Evolutionary conservation across 2,113 vertebrate genomes (phyloP).

Genomic region (Pelecanus crispus): DNA sequence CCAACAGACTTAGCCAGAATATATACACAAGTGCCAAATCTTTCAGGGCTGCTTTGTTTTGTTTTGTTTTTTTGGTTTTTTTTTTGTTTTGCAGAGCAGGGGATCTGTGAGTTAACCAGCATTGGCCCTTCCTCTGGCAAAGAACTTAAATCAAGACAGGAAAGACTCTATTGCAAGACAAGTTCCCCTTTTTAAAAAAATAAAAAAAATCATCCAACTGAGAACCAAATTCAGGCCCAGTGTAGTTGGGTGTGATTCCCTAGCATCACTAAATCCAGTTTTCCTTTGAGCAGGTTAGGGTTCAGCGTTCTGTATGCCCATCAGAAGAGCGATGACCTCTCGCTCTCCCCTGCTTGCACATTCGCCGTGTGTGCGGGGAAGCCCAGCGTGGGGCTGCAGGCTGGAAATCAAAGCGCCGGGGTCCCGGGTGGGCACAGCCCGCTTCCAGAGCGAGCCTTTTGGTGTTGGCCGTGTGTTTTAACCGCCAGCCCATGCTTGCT

Average conservation of each 20-base stretch:
- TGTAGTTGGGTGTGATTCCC: background rate
- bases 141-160: background rate
- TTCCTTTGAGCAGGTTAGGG: background rate
- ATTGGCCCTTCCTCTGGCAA: background rate
- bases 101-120: background rate
- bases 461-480: background rate
- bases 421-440: too few species aligned
- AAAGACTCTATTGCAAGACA: background rate
- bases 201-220: background rate
- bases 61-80: too few species aligned
- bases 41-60: background rate
- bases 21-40: background rate
- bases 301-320: background rate
- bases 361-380: fast-evolving
- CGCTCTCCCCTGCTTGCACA: fast-evolving
- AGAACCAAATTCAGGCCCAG: background rate
- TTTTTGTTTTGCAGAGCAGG: background rate
- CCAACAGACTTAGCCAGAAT: constrained; percentile 49
- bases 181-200: background rate
- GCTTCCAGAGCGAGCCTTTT: background rate
- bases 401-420: fast-evolving
- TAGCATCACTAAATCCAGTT: background rate
- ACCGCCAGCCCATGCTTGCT: background rate
- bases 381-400: background rate
- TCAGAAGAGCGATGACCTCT: background rate